Percentiles rank a stretch among this genome's conserved stretches.
phyloP scores from a whole-genome alignment of 2,797 vertebrate species.

The Enteromius anoplus region DNA sequence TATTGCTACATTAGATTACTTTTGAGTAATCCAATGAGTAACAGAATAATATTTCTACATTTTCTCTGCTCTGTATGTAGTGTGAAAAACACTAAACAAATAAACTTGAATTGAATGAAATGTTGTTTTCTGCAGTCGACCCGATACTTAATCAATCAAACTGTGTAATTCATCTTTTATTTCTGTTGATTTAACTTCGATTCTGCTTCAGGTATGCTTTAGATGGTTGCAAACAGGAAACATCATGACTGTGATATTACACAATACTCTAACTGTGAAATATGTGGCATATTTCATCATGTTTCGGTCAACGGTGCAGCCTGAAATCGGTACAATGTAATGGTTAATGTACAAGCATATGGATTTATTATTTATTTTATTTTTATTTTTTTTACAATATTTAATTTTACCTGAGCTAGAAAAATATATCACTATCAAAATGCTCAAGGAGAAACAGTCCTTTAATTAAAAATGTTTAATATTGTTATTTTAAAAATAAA shows the following conservation, averaged over 20 bases:
- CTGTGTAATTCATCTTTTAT: background rate
- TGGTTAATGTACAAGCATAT: background rate
- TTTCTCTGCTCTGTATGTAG: background rate
- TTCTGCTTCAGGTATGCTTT: background rate
- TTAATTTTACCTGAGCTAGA: background rate
- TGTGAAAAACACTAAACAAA: background rate
- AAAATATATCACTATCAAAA: background rate
- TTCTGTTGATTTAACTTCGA: background rate
- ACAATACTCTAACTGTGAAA: background rate
- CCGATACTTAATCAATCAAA: no score
- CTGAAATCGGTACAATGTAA: background rate
- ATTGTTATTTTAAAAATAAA: no score
- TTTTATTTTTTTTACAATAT: background rate
- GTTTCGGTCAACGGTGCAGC: background rate
- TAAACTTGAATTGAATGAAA: background rate
- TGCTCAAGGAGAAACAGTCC: no score
- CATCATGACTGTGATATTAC: background rate
- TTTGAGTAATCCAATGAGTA: no score
- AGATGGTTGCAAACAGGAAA: background rate
- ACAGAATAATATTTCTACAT: background rate
- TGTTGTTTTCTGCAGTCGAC: background rate
- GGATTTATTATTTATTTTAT: background rate
- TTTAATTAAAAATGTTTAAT: no score
- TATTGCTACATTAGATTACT: background rate
- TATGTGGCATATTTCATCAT: background rate